Conservation (phyloP, 2,113 vertebrate species). For the Corythornis madagascariensis region DNA sequence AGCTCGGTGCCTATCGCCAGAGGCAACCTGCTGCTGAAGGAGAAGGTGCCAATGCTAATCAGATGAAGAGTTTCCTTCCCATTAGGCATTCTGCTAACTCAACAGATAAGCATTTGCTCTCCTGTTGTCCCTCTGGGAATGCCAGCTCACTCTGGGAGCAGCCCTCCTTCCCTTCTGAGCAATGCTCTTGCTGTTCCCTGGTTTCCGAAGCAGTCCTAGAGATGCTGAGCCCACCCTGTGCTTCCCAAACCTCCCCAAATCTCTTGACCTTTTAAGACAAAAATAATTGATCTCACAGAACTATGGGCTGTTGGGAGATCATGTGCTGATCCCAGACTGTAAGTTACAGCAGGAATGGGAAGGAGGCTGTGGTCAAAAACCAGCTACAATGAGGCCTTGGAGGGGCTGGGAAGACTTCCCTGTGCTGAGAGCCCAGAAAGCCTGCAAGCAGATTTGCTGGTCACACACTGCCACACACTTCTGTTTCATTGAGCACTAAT, state of each 20-base stretch:
- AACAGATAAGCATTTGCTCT: neutral
- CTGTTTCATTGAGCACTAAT: neutral
- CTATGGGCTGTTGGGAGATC: neutral
- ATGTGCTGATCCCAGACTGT: neutral
- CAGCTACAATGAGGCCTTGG: neutral
- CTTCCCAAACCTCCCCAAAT: neutral
- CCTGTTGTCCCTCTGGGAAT: neutral
- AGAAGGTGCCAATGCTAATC: constrained; percentile 33
- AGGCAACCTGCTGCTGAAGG: constrained; percentile 47
- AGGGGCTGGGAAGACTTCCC: neutral
- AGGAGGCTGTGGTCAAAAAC: neutral
- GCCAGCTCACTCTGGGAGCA: neutral
- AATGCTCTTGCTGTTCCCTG: accelerated
- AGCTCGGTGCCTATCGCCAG: neutral
- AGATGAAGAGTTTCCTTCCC: constrained; percentile 7
- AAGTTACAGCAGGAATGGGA: neutral
- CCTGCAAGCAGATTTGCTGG: neutral
- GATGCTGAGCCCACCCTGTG: neutral
- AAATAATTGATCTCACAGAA: neutral
- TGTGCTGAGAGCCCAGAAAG: neutral
- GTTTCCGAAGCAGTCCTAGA: neutral
- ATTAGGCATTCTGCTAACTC: constrained; percentile 19
- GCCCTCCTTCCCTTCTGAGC: neutral
- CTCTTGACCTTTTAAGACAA: neutral
- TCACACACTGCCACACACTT: neutral